Conservation (phyloP, 2,797 vertebrate species). For the Hoplostethus mediterraneus region DNA sequence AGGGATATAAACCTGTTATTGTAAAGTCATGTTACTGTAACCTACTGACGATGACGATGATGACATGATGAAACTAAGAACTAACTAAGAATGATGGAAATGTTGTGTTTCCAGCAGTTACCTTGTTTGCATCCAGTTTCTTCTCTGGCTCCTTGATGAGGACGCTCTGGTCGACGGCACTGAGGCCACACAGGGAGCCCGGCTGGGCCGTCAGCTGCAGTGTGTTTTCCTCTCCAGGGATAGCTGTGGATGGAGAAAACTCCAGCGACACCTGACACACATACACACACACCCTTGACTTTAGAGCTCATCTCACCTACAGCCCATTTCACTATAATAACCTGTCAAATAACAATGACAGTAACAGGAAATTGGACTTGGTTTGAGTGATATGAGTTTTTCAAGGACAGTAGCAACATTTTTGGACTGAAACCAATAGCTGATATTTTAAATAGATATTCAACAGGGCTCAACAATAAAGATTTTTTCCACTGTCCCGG, state of each 20-base stretch:
- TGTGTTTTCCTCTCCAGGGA: slow-evolving; percentile 80
- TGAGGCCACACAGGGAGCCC: slow-evolving; percentile 88
- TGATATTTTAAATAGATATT: too few species aligned
- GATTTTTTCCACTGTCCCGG: too few species aligned
- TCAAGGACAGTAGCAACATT: too few species aligned
- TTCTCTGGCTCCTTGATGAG: slow-evolving; percentile 82
- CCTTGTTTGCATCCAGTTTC: too few species aligned
- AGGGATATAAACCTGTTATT: too few species aligned
- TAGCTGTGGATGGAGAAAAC: slow-evolving; percentile 76
- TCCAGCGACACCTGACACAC: slow-evolving; percentile 82
- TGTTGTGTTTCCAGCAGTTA: slow-evolving; percentile 47
- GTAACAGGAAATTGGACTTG: too few species aligned
- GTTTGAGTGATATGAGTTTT: too few species aligned
- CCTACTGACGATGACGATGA: too few species aligned
- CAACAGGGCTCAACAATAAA: too few species aligned
- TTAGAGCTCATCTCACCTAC: too few species aligned
- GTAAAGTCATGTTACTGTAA: too few species aligned
- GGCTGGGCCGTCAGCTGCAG: slow-evolving; percentile 79
- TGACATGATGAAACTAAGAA: neutral
- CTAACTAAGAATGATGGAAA: neutral
- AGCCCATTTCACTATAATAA: neutral
- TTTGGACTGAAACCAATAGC: neutral
- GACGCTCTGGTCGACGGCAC: slow-evolving; percentile 88
- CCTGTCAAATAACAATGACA: neutral
- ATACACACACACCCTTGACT: slow-evolving; percentile 10